Conservation (phyloP, 2,113 vertebrate genomes). For the Montifringilla adamsi region DNA sequence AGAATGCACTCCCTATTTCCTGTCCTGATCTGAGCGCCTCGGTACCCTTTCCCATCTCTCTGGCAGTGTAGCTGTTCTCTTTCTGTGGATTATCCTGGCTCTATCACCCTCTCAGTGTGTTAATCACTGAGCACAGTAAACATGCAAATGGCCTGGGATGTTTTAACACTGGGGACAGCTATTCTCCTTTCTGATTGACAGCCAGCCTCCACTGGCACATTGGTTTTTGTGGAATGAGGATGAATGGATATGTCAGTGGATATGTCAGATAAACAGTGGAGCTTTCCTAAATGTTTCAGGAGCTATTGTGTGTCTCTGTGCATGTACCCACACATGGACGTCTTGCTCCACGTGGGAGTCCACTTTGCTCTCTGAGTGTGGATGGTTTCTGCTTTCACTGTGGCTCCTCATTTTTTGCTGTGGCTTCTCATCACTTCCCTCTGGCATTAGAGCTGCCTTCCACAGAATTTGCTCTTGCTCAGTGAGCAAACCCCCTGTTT, state of each 20-base stretch:
- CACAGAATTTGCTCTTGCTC: neutral
- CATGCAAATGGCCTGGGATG: neutral
- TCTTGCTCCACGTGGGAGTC: neutral
- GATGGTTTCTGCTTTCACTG: neutral
- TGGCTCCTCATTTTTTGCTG: neutral
- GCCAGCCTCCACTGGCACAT: neutral
- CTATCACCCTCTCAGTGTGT: neutral
- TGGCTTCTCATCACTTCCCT: neutral
- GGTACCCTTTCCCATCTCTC: neutral
- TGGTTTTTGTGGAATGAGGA: neutral
- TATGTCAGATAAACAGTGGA: neutral
- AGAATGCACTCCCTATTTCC: neutral
- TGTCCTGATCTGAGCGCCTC: neutral
- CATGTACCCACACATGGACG: neutral
- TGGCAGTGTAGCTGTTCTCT: neutral
- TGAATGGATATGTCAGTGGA: neutral
- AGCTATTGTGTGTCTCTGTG: neutral
- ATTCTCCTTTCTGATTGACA: neutral
- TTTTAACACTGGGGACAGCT: neutral
- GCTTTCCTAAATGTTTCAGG: neutral
- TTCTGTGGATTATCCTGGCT: neutral
- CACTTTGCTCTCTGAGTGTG: neutral
- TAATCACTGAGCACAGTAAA: neutral
- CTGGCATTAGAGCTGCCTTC: rapidly evolving
- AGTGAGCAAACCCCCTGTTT: neutral